Evolutionary conservation across 2,797 vertebrate genomes (phyloP), one percentile per base, ranked within the genome.

Genomic region (Scolopax bukidnonensis): DNA sequence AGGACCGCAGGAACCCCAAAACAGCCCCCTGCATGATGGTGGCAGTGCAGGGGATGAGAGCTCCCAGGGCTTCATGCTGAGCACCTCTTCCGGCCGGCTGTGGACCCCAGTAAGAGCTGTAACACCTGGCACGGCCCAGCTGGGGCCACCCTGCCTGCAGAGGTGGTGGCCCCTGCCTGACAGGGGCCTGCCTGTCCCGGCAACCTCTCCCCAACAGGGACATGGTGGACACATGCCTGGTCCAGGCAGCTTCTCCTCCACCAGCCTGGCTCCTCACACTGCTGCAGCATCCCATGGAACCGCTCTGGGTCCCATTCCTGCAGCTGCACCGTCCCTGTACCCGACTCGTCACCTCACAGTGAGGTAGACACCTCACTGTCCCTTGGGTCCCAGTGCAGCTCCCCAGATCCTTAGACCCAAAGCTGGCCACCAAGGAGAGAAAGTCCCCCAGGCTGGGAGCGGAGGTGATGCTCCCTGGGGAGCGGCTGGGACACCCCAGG

Each of bases 141-240:
- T 24, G 28, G 48, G 51, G 47, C 47, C 57, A 19, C 14, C 53
- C 32, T 16, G 17, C 56, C 57, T 12, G 28, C 63, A 14, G 56
- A 28, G 24, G 57, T 3, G 5, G 21, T 16, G 53, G 18, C 16
- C 50, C 48, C 21, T 45, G 56, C 41, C 40, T 33, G 33, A 3
- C 45, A 33, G n/a, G n/a, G n/a, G 47, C 51, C 74, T 14, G 32
- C 27, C 60, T 36, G 33, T 16, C 30, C 32, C 4, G 3, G 16
- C 15, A 65, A 64, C 54, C 27, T 40, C 47, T 70, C 30, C 14
- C 32, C 51, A 56, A 1, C 1, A 30, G 23, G 45, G 47, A 27
- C 33, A 63, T 0, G 0, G 32, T 0, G 30, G 56, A 28, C 16
- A 36, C 0, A 0, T 25, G 50, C 30, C 41, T 56, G 21, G 12